Conservation (phyloP, 2,113 vertebrate species). For the Pygoscelis antarcticus region DNA sequence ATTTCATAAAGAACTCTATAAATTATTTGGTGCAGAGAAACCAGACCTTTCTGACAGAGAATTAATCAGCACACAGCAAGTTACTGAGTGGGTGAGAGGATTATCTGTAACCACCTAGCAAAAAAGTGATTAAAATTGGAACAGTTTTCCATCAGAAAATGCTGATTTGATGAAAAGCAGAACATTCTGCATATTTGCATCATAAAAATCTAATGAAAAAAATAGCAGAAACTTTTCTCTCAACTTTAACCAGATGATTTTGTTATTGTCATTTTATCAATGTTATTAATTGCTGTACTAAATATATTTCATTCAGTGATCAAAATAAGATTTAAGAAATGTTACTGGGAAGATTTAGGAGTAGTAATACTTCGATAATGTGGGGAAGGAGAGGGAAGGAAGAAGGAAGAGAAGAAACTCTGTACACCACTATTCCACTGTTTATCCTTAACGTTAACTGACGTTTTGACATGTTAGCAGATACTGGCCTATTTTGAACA, state of each 20-base stretch:
- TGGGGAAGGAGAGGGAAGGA: neutral
- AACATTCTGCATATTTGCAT: neutral
- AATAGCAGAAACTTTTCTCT: neutral
- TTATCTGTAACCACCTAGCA: neutral
- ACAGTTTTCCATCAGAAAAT: neutral
- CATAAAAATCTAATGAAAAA: neutral
- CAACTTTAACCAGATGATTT: neutral
- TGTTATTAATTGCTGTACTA: neutral
- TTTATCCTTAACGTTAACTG: neutral
- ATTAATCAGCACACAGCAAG: slow-evolving; percentile 12
- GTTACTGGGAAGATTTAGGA: neutral
- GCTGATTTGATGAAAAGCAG: neutral
- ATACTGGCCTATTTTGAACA: neutral
- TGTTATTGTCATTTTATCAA: neutral
- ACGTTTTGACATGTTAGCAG: neutral
- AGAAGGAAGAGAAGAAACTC: neutral
- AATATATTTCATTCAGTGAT: neutral
- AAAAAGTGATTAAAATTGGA: neutral
- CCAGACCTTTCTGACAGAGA: neutral
- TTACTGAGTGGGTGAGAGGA: neutral
- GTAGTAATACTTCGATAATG: neutral
- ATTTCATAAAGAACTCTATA: neutral
- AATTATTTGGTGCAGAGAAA: slow-evolving; percentile 11
- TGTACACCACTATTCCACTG: neutral
- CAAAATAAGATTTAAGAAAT: neutral